These are phyloP conservation scores for Congeria kusceri DNA, from an alignment of 2,888 invertebrate genomes.

Conservation along the genomic window DNA sequence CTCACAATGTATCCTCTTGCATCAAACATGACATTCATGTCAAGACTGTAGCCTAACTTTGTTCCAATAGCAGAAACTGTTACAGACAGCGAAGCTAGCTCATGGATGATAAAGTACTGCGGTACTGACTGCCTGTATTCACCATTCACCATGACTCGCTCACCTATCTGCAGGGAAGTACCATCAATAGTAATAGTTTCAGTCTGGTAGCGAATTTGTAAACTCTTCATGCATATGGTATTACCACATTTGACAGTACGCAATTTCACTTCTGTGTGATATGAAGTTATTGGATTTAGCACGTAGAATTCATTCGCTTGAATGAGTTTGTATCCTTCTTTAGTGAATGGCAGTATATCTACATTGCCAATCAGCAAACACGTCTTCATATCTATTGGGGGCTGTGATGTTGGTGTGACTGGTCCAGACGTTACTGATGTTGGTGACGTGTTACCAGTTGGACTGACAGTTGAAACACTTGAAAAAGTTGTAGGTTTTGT, in stretches of 20 bases:
- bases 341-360: conserved; percentile 18
- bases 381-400: not conserved
- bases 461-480: not conserved
- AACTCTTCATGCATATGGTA: conserved; percentile 27
- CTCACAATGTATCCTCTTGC: conserved; percentile 26
- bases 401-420: too few relatives aligned
- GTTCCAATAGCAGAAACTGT: not conserved
- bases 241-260: conserved; percentile 34
- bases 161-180: not conserved
- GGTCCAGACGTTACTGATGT: not conserved
- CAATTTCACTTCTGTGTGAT: conserved; percentile 21
- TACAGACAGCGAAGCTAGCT: not conserved
- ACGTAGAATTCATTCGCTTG: conserved; percentile 35
- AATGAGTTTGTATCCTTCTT: conserved; percentile 5
- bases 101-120: conserved; percentile 8
- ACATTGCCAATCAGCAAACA: conserved; percentile 34
- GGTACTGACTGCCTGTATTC: not conserved
- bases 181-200: conserved; percentile 28
- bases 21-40: conserved; percentile 17
- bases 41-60: conserved; percentile 12
- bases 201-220: conserved; percentile 16
- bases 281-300: conserved; percentile 3
- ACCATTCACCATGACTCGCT: conserved; percentile 26
- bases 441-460: conserved; percentile 2
- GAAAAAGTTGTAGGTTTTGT: not conserved